Percentiles rank a stretch among this genome's conserved stretches.
phyloP scores from a whole-genome alignment of 2,888 invertebrate genomes.

The Drosophila falleni region DNA sequence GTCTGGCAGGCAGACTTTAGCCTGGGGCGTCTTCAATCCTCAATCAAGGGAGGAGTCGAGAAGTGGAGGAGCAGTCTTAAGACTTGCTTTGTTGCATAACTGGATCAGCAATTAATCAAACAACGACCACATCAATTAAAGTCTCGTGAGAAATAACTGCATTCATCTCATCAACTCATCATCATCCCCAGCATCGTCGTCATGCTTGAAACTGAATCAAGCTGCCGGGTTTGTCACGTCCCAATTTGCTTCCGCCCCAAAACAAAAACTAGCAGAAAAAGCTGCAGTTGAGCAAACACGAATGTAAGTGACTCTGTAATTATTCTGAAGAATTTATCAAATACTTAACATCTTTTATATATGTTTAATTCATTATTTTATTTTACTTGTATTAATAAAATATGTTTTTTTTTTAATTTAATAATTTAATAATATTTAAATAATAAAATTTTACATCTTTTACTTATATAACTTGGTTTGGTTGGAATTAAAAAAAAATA shows the following conservation, averaged over 20 bases:
- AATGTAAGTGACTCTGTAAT: neutral
- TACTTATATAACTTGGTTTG: too few species aligned
- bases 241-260: slow-evolving; percentile 62
- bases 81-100: slow-evolving; percentile 28
- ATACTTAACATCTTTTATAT: too few species aligned
- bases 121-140: slow-evolving; percentile 53
- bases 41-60: neutral
- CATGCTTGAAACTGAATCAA: slow-evolving; percentile 15
- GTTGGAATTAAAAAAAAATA: too few species aligned
- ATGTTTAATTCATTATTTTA: too few species aligned
- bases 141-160: slow-evolving; percentile 48
- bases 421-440: too few species aligned
- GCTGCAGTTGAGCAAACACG: neutral
- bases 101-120: slow-evolving; percentile 64
- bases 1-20: slow-evolving; percentile 41
- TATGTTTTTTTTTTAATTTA: too few species aligned
- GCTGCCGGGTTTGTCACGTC: slow-evolving; percentile 42
- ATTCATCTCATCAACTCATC: slow-evolving; percentile 2
- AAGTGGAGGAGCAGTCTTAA: neutral
- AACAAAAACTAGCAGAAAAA: slow-evolving; percentile 11
- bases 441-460: too few species aligned
- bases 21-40: neutral
- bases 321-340: neutral
- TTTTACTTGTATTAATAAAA: too few species aligned
- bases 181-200: neutral